phyloP scores from a whole-genome alignment of 2,888 invertebrate genomes.

The Latrodectus elegans region DNA sequence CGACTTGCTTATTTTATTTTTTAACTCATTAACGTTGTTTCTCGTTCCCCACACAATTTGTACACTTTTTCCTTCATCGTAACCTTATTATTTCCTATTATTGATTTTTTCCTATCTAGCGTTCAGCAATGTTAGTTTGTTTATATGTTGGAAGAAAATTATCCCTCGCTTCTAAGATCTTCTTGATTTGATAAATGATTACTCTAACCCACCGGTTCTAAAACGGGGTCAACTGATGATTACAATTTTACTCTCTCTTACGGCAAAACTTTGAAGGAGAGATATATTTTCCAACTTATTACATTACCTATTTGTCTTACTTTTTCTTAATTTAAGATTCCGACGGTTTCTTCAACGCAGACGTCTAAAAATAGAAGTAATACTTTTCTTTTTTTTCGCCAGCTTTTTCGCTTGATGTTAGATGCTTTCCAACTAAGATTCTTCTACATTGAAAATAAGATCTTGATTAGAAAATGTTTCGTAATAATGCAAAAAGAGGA shows the following conservation, averaged over 20 bases:
- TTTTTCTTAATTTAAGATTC: conserved; percentile 19
- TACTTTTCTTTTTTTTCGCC: not conserved
- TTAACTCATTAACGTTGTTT: conserved; percentile 26
- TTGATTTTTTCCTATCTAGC: conserved; percentile 35
- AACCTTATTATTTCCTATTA: conserved; percentile 55
- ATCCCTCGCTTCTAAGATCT: conserved; percentile 21
- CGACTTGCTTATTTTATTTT: conserved; percentile 13
- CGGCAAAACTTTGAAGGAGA: not conserved
- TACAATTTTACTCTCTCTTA: conserved; percentile 20
- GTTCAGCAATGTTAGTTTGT: conserved; percentile 34
- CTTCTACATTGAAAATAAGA: no score
- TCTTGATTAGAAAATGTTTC: no score
- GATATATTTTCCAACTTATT: conserved; percentile 9
- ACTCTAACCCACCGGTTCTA: conserved; percentile 34
- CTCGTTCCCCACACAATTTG: conserved; percentile 36
- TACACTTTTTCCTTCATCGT: conserved; percentile 27
- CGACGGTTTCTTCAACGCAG: not conserved
- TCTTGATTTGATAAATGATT: conserved; percentile 61
- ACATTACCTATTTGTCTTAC: conserved; percentile 22
- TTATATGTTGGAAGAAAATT: conserved; percentile 47
- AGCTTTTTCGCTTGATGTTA: not conserved
- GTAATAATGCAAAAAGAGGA: no score
- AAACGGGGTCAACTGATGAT: conserved; percentile 56
- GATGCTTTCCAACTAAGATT: no score
- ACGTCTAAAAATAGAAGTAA: conserved; percentile 9